These are phyloP conservation scores for Phyllotis vaccarum DNA, from an alignment of 2,797 vertebrate genomes.

Conservation along the genomic window DNA sequence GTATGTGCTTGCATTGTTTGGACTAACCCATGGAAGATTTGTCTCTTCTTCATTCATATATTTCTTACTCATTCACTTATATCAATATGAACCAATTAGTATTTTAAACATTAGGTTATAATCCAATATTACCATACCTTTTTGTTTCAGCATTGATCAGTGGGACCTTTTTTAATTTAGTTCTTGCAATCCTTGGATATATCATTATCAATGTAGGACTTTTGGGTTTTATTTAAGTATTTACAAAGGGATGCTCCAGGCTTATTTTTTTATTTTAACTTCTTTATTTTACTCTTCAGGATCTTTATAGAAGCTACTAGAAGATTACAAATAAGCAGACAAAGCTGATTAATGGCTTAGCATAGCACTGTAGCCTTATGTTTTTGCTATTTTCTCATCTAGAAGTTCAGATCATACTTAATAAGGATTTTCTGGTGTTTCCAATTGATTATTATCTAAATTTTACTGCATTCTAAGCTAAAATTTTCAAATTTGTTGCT, in stretches of 20 bases:
- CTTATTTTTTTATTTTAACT: constrained; percentile 26
- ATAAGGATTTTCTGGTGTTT: constrained; percentile 49
- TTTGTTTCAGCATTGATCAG: constrained; percentile 1
- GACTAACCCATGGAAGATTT: neutral
- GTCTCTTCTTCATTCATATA: neutral
- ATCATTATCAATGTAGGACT: neutral
- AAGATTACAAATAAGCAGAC: constrained; percentile 37
- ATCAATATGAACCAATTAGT: neutral
- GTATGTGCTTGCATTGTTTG: constrained; percentile 9
- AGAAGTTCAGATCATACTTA: constrained; percentile 40
- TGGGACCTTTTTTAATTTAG: neutral
- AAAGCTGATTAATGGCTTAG: constrained; percentile 3
- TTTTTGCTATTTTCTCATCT: constrained; percentile 16
- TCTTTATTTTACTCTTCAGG: constrained; percentile 49
- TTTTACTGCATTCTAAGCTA: constrained; percentile 13
- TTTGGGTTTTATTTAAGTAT: neutral
- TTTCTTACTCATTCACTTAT: constrained; percentile 7
- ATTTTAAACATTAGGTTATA: constrained; percentile 31
- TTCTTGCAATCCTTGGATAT: neutral
- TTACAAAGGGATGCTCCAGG: neutral
- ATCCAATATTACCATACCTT: neutral
- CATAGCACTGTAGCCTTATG: constrained; percentile 7
- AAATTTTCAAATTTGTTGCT: neutral
- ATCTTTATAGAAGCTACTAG: constrained; percentile 40
- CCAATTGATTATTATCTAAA: neutral